Base-by-base conservation (phyloP, 2,113 vertebrate genomes). In the Rhodinocichla rosea region DNA sequence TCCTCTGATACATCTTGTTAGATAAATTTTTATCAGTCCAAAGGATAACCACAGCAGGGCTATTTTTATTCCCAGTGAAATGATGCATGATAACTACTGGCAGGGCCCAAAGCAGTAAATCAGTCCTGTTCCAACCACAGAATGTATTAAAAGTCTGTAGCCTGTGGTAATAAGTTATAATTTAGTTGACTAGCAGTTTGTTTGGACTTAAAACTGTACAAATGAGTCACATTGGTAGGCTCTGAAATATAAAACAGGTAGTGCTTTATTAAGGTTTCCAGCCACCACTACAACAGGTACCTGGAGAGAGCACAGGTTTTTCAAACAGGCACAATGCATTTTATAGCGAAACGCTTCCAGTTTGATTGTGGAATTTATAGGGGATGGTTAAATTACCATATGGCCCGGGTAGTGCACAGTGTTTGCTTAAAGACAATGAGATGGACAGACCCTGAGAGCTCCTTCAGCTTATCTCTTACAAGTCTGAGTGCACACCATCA, bases 51-150 rank as follows among this genome's bases (percentile, higher is more conserved):
- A 97, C 92, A 95, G 92, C 90, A 97, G 87, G 93, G 76, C 92
- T 97, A 89, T 97, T 97, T 97, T 97, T 96, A 97, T 95, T 97
- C 91, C 89, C 94, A 87, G 73, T 83, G 73, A 97, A 97, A 97
- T 97, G 89, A 95, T 95, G 80, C 82, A 87, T 89, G 93, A 78
- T 95, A 95, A 95, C 84, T 89, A 90, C 60, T 86, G 50, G 35
- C 75, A 83, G 64, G 45, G 40, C 69, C 73, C 60, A 62, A 83
- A 92, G 89, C 63, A 71, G 75, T 95, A 95, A 97, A 96, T 97
- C 87, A 94, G 69, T 89, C 79, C 79, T 92, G 37, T 83, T 91
- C 76, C 44, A 44, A 90, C 91, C 55, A 39, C 92, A 96, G 67
- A 92, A 83, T 69, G 42, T 92, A 85, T 95, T 96, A 94, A 93